A percentile compares a stretch with the other conserved stretches of the same genome.
phyloP scores from a whole-genome alignment of 2,888 invertebrate genomes.

The Biston stratarius region DNA sequence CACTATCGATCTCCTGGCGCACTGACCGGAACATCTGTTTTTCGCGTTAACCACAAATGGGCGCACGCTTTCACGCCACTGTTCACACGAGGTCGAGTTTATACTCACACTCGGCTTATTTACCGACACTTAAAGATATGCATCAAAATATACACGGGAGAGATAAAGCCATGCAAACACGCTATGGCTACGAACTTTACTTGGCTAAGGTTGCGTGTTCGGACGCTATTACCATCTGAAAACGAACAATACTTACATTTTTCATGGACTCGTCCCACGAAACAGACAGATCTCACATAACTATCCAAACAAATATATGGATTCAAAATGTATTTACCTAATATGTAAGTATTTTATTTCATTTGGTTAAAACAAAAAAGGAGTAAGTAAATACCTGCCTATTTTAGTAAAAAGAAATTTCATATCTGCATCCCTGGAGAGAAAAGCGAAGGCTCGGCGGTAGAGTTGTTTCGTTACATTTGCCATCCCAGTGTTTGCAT shows the following conservation, averaged over 20 bases:
- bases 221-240: conserved; percentile 41
- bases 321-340: conserved; percentile 23
- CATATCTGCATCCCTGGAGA: conserved; percentile 35
- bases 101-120: conserved; percentile 11
- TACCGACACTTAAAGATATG: conserved; percentile 9
- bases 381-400: conserved; percentile 22
- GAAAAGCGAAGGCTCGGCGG: conserved; percentile 26
- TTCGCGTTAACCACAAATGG: conserved; percentile 29
- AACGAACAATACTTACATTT: conserved; percentile 43
- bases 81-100: conserved; percentile 23
- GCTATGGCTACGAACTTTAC: conserved; percentile 31
- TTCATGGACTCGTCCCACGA: conserved; percentile 41
- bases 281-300: conserved; percentile 37
- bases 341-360: conserved; percentile 17
- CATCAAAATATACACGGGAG: conserved; percentile 12
- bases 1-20: conserved; percentile 35
- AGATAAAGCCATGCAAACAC: conserved; percentile 34
- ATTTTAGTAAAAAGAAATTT: conserved; percentile 18
- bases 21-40: conserved; percentile 34
- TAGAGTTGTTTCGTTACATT: conserved; percentile 34
- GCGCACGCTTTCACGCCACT: conserved; percentile 24
- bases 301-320: conserved; percentile 41
- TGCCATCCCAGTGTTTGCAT: conserved; percentile 27
- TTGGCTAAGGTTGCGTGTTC: conserved; percentile 41
- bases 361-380: conserved; percentile 6